Percentiles rank a stretch among this genome's conserved stretches.
phyloP scores from a whole-genome alignment of 1,140 invertebrate species.

The Nephila pilipes region DNA sequence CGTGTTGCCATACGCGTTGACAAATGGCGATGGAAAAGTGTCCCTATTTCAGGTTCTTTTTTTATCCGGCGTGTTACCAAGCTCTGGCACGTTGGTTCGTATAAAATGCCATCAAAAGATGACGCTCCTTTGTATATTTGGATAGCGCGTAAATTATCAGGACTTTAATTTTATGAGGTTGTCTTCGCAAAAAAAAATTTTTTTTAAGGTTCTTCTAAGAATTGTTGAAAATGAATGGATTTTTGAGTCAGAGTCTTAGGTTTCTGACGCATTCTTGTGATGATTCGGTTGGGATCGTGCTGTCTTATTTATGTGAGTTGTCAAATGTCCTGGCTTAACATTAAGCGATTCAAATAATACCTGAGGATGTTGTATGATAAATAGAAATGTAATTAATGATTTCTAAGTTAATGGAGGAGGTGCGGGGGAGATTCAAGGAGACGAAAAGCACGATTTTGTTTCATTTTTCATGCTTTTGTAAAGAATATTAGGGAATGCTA shows the following conservation, averaged over 20 bases:
- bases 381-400: slow-evolving; percentile 16
- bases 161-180: slow-evolving; percentile 27
- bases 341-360: slow-evolving; percentile 3
- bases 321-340: slow-evolving; percentile 1
- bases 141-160: slow-evolving; percentile 24
- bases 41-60: not conserved
- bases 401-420: not conserved
- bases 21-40: slow-evolving; percentile 49
- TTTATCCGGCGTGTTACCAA: not conserved
- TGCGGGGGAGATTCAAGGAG: not conserved
- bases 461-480: not conserved
- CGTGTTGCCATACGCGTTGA: slow-evolving; percentile 17
- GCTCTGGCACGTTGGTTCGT: not conserved
- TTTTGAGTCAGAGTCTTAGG: not conserved
- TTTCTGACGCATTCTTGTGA: not conserved
- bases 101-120: slow-evolving; percentile 48
- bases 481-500: slow-evolving; percentile 12
- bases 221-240: not conserved
- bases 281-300: not conserved
- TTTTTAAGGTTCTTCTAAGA: not conserved
- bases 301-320: not conserved
- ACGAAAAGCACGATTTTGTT: slow-evolving; percentile 1
- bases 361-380: not conserved
- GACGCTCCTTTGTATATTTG: slow-evolving; percentile 9
- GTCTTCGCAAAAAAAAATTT: not conserved